Evolutionary conservation across 2,113 vertebrate genomes (phyloP).

Genomic region (Brachypodius melanocephalos): DNA sequence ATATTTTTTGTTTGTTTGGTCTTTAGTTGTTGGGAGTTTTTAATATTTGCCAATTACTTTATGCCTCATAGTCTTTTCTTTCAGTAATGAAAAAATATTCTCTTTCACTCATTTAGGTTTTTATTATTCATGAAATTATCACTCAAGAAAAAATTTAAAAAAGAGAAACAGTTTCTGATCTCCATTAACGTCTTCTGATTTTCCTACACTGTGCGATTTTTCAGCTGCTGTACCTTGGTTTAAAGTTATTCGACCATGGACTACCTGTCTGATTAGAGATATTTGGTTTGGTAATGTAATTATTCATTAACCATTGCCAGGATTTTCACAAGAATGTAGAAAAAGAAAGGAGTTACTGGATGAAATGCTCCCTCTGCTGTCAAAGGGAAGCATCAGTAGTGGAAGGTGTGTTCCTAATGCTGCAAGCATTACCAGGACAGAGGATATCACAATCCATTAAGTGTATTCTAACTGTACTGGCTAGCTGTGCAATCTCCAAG

Average conservation of each 20-base stretch:
- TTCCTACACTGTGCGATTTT: not conserved
- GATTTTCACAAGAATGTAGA: not conserved
- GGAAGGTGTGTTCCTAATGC: not conserved
- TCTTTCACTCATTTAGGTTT: not conserved
- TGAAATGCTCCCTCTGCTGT: slow-evolving; percentile 11
- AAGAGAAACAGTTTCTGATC: not conserved
- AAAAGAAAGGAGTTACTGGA: not conserved
- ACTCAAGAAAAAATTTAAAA: not conserved
- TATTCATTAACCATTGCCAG: not conserved
- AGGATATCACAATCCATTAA: not conserved
- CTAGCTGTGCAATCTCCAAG: not conserved
- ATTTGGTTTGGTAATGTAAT: not conserved
- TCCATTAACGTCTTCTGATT: not conserved
- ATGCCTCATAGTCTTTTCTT: not conserved
- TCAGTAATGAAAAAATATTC: not conserved
- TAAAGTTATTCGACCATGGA: fast-evolving
- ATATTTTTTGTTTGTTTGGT: not conserved
- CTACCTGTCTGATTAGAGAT: not conserved
- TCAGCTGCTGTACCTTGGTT: not conserved
- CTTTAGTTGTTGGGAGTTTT: fast-evolving
- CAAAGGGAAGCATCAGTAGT: not conserved
- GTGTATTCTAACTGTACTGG: not conserved
- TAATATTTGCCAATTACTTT: not conserved
- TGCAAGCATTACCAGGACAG: not conserved
- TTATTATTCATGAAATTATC: not conserved